Percentiles rank a stretch among this genome's conserved stretches.
phyloP scores from a whole-genome alignment of 30 jellyfish, hydroid and myxozoan genomes.

The Aurelia aurita complex sp. Pacific region DNA sequence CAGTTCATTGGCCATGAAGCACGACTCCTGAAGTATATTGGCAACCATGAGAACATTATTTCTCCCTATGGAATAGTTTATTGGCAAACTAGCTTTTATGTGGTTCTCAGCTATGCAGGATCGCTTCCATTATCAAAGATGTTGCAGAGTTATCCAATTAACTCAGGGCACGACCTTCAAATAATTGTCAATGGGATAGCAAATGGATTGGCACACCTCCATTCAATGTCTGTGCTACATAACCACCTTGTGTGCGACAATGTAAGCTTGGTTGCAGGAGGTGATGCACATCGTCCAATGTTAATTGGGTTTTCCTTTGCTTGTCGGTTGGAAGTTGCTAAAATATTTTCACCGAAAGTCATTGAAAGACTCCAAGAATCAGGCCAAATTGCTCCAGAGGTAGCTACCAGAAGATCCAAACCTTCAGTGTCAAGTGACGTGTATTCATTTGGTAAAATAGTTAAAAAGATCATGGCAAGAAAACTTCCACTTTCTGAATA shows the following conservation, averaged over 20 bases:
- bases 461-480: not conserved
- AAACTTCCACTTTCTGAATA: not conserved
- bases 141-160: not conserved
- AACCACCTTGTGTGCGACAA: not conserved
- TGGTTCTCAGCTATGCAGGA: too few relatives aligned
- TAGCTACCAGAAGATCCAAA: not conserved
- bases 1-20: too few relatives aligned
- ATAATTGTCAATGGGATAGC: not conserved
- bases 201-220: not conserved
- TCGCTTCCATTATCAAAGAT: too few relatives aligned
- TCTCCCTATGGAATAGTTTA: too few relatives aligned
- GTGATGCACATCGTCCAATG: conserved; percentile 5
- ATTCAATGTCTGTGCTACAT: not conserved
- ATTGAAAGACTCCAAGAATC: not conserved
- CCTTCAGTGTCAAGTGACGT: conserved; percentile 6
- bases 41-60: too few relatives aligned
- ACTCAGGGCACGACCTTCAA: not conserved
- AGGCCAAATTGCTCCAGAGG: too few relatives aligned
- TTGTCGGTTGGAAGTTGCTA: not conserved
- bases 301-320: conserved; percentile 8
- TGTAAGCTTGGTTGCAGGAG: not conserved
- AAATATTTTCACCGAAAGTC: not conserved
- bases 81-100: too few relatives aligned
- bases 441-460: not conserved
- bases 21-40: too few relatives aligned